A percentile compares a stretch with the other conserved stretches of the same genome.
phyloP scores from a whole-genome alignment of 2,113 vertebrate genomes.

The human (Homo sapiens) region GRCh38 chr17:28254501-28255000 shows the following conservation, averaged over 20 bases:
- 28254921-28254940: neutral
- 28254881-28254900: constrained; percentile 89
- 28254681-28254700: neutral
- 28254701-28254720: neutral
- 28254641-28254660: neutral
- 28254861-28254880: neutral
- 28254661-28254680: neutral
- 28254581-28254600: too few species aligned
- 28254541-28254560: too few species aligned
- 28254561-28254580: too few species aligned
- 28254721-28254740: neutral
- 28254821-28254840: neutral
- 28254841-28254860: neutral
- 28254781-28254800: neutral
- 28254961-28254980: neutral
- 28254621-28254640: too few species aligned
- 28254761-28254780: neutral
- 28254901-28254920: constrained; percentile 87
- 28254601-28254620: too few species aligned
- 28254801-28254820: neutral
- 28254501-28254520: too few species aligned
- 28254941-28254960: neutral
- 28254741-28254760: neutral
- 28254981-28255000: constrained; percentile 89
- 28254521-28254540: too few species aligned